Evolutionary conservation across 2,113 vertebrate genomes (phyloP).

Genomic region (Hippocampus mohnikei): DNA sequence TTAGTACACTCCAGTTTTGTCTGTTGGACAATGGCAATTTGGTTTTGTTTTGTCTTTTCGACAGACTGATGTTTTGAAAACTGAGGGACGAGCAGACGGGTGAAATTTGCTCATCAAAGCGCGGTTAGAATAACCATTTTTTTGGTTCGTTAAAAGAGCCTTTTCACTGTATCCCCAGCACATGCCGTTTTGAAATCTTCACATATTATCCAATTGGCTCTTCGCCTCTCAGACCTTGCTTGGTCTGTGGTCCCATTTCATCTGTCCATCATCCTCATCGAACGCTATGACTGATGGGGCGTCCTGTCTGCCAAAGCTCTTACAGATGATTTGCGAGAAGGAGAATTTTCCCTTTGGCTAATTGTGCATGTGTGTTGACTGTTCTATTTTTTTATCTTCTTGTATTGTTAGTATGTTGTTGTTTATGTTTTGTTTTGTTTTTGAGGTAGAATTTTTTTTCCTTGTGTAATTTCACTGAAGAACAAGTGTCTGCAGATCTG

Average conservation of each 20-base stretch:
- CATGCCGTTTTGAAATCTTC: not conserved
- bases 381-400: not conserved
- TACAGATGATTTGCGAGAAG: slow-evolving; percentile 53
- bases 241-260: slow-evolving; percentile 28
- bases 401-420: slow-evolving; percentile 10
- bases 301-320: slow-evolving; percentile 47
- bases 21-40: too few relatives aligned
- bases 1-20: too few relatives aligned
- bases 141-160: not conserved
- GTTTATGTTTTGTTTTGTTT: not conserved
- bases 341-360: slow-evolving; percentile 28
- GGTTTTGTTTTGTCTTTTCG: too few relatives aligned
- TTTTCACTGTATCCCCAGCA: not conserved
- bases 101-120: too few relatives aligned
- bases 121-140: too few relatives aligned
- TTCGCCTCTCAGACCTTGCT: slow-evolving; percentile 44
- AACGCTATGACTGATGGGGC: slow-evolving; percentile 60
- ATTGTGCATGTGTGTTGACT: slow-evolving; percentile 6
- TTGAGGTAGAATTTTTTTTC: slow-evolving; percentile 16
- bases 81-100: too few relatives aligned
- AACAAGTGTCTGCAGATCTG: slow-evolving; percentile 37
- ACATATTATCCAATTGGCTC: slow-evolving; percentile 28
- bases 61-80: too few relatives aligned
- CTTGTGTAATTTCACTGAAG: slow-evolving; percentile 40
- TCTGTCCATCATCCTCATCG: slow-evolving; percentile 48